Evolutionary conservation across 2,797 vertebrate species (phyloP).

Genomic region (Chiroxiphia lanceolata): DNA sequence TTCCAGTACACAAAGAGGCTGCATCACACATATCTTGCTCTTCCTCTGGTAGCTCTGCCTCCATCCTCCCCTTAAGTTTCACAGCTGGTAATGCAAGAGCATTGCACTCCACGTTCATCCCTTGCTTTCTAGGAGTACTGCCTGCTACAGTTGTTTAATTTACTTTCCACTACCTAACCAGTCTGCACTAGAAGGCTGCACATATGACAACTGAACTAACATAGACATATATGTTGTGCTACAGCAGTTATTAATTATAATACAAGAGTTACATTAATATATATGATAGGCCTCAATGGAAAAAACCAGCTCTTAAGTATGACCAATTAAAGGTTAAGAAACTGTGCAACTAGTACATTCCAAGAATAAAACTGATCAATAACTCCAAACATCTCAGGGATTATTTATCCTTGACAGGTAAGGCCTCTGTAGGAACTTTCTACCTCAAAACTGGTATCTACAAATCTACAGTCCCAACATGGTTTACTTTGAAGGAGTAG

Average conservation of each 20-base stretch:
- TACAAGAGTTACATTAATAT: background rate
- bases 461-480: background rate
- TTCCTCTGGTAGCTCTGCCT: background rate
- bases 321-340: background rate
- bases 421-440: background rate
- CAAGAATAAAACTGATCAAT: background rate
- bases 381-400: background rate
- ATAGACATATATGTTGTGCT: background rate
- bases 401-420: background rate
- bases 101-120: background rate
- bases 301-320: background rate
- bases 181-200: background rate
- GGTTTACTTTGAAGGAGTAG: background rate
- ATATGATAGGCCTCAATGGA: background rate
- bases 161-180: background rate
- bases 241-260: background rate
- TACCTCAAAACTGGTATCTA: background rate
- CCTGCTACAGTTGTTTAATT: background rate
- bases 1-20: background rate
- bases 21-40: background rate
- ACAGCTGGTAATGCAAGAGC: background rate
- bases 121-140: background rate
- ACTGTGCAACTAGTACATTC: background rate
- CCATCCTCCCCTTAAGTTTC: background rate
- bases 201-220: background rate